Evolutionary conservation across 2,888 invertebrate genomes (phyloP).

Genomic region (Lithosia quadra): DNA sequence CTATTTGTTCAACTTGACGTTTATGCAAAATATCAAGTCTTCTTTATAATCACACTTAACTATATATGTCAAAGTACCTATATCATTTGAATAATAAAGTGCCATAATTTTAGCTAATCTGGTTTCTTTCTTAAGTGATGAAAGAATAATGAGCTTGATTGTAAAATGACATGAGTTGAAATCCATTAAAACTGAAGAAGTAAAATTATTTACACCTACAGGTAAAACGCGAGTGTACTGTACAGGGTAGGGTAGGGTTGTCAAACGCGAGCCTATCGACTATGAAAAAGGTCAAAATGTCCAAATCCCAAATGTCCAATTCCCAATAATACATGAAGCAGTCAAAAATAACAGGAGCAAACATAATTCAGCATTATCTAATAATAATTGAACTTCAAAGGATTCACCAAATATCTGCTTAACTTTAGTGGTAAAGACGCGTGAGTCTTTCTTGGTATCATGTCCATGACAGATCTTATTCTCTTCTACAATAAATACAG

Average conservation of each 20-base stretch:
- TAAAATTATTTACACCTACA: too few species aligned
- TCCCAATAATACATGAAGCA: too few species aligned
- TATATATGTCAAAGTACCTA: too few species aligned
- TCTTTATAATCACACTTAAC: background rate
- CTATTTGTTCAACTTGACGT: background rate
- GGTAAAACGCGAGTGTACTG: too few species aligned
- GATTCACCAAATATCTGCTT: background rate
- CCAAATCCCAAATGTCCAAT: too few species aligned
- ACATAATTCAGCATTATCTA: background rate
- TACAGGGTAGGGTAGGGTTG: too few species aligned
- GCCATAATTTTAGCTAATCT: background rate
- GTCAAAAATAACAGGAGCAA: background rate
- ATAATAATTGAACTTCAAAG: background rate
- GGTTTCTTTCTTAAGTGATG: background rate
- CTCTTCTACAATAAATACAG: conserved; percentile 41
- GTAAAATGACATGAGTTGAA: too few species aligned
- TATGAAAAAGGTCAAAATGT: too few species aligned
- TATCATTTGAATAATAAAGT: background rate
- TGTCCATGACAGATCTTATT: conserved; percentile 34
- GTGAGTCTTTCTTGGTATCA: conserved; percentile 33
- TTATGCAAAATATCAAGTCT: background rate
- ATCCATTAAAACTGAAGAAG: background rate
- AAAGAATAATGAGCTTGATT: background rate
- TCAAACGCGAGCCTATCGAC: too few species aligned
- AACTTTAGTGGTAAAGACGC: background rate